phyloP scores from a whole-genome alignment of 2,888 invertebrate genomes.

The Gisinianus flammeolus region DNA sequence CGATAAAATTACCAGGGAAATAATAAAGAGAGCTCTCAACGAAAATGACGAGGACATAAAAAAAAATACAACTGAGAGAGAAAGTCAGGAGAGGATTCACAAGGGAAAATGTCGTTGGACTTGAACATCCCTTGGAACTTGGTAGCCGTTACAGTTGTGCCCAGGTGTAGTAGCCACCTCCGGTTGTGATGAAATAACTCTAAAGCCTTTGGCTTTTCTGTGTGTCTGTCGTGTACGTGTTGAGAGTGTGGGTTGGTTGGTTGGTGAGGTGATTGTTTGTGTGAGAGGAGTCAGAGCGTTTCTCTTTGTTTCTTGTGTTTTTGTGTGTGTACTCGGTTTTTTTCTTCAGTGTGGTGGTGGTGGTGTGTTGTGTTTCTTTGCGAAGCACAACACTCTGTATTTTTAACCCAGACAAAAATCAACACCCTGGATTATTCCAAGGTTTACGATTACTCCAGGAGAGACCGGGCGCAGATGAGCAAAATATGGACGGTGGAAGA shows the following conservation, averaged over 20 bases:
- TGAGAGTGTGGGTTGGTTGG: too few relatives aligned
- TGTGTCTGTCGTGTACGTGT: too few relatives aligned
- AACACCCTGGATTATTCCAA: slow-evolving; percentile 37
- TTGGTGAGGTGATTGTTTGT: too few relatives aligned
- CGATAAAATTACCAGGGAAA: too few relatives aligned
- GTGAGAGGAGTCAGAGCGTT: too few relatives aligned
- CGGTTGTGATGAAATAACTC: slow-evolving; percentile 24
- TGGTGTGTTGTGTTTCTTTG: slow-evolving; percentile 2
- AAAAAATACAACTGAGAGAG: background rate
- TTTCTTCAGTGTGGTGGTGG: background rate
- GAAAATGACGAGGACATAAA: too few relatives aligned
- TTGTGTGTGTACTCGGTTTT: background rate
- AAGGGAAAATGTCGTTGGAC: slow-evolving; percentile 4
- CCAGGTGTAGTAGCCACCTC: background rate
- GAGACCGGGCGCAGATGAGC: slow-evolving; percentile 41
- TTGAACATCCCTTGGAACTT: background rate
- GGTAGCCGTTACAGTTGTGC: background rate
- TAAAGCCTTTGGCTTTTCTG: too few relatives aligned
- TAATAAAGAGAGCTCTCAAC: too few relatives aligned
- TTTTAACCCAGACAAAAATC: background rate
- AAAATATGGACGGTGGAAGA: slow-evolving; percentile 59
- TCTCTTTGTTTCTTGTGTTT: too few relatives aligned
- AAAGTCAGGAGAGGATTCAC: background rate
- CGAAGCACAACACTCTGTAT: background rate
- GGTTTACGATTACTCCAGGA: slow-evolving; percentile 39